phyloP scores from a whole-genome alignment of 2,797 vertebrate genomes.

The Chiroxiphia lanceolata region DNA sequence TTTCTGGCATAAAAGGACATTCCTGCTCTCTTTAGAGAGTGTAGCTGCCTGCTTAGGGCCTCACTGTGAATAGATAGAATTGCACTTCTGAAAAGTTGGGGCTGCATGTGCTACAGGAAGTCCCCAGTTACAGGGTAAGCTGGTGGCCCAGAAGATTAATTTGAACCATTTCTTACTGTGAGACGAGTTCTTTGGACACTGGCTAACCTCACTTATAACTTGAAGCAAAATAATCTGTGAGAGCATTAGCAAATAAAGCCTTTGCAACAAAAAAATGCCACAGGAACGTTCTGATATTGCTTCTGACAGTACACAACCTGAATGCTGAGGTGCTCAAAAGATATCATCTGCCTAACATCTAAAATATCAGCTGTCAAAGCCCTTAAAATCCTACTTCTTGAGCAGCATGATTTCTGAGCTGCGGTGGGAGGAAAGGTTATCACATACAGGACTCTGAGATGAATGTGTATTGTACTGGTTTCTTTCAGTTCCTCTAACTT shows the following conservation, averaged over 20 bases:
- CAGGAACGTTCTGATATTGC: neutral
- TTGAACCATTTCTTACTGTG: neutral
- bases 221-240: neutral
- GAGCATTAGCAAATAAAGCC: neutral
- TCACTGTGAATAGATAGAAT: neutral
- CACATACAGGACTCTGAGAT: neutral
- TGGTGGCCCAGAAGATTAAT: neutral
- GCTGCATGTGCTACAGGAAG: neutral
- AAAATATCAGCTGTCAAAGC: conserved; percentile 52
- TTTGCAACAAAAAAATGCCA: neutral
- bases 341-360: conserved; percentile 43
- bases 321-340: conserved; percentile 45
- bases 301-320: neutral
- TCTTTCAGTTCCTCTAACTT: neutral
- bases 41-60: neutral
- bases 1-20: neutral
- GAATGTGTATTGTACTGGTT: conserved; percentile 2
- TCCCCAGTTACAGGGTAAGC: neutral
- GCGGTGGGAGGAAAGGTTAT: conserved; percentile 24
- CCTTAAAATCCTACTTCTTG: conserved; percentile 58
- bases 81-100: neutral
- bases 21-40: neutral
- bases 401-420: conserved; percentile 8
- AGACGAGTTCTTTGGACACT: neutral
- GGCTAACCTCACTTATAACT: neutral